Conservation (phyloP, 2,797 vertebrate genomes). For the Poeciliopsis infans region DNA sequence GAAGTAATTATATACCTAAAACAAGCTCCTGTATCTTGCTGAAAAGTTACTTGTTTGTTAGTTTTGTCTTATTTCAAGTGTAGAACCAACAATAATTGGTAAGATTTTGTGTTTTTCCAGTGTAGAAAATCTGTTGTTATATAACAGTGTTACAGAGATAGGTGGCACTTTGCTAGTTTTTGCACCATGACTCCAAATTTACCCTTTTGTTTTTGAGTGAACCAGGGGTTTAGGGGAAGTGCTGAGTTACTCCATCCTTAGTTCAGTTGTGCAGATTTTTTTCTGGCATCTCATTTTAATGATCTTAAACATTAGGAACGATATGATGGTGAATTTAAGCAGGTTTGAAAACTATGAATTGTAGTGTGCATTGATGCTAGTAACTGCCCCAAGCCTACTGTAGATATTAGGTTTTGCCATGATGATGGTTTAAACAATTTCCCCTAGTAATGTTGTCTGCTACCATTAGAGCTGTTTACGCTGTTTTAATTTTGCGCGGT, state of each 20-base stretch:
- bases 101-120: too few species aligned
- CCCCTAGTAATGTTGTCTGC: background rate
- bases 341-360: background rate
- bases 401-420: background rate
- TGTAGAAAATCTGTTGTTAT: background rate
- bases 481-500: background rate
- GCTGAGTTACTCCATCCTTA: background rate
- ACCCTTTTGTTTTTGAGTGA: background rate
- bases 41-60: too few species aligned
- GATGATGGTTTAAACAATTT: background rate
- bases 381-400: background rate
- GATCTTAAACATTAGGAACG: background rate
- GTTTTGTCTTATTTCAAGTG: too few species aligned
- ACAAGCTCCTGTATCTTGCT: too few species aligned
- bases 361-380: background rate
- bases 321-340: background rate
- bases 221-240: background rate
- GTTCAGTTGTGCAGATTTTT: background rate
- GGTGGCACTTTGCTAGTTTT: background rate
- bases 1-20: too few species aligned
- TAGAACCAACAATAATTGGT: too few species aligned
- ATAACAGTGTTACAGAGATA: background rate
- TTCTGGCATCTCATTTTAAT: background rate
- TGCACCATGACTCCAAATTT: background rate
- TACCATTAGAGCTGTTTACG: background rate